Evolutionary conservation across 2,888 invertebrate species (phyloP).

Genomic region (Hesperia comma): DNA sequence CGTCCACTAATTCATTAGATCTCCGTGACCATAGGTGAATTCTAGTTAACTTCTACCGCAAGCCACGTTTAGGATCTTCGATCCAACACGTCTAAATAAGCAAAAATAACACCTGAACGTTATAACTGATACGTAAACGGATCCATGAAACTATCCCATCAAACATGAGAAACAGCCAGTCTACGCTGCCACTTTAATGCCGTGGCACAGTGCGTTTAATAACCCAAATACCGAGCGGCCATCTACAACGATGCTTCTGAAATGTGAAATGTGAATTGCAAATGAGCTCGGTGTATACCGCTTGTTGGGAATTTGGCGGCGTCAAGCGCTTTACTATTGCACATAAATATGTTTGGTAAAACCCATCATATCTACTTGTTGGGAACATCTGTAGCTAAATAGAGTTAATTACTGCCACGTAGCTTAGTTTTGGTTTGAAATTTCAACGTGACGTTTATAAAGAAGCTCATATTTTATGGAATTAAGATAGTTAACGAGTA

Average conservation of each 20-base stretch:
- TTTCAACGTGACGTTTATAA: no score
- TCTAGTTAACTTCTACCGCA: no score
- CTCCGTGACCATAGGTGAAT: no score
- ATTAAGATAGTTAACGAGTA: no score
- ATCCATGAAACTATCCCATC: slow-evolving; percentile 2
- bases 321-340: slow-evolving; percentile 13
- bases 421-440: no score
- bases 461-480: no score
- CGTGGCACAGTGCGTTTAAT: slow-evolving; percentile 27
- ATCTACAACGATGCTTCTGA: slow-evolving; percentile 32
- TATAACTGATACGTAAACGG: neutral
- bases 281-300: slow-evolving; percentile 32
- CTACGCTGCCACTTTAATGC: slow-evolving; percentile 13
- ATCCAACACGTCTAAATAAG: no score
- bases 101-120: neutral
- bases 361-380: no score
- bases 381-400: no score
- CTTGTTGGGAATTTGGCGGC: slow-evolving; percentile 25
- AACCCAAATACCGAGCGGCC: slow-evolving; percentile 32
- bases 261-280: slow-evolving; percentile 35
- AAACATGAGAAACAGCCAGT: neutral
- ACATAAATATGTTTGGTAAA: neutral
- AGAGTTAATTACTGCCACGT: no score
- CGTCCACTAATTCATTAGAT: no score
- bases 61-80: no score